Evolutionary conservation across 1,140 invertebrate species (phyloP), one percentile per base, ranked within the genome.

Genomic region (Carcinoscorpius rotundicauda): DNA sequence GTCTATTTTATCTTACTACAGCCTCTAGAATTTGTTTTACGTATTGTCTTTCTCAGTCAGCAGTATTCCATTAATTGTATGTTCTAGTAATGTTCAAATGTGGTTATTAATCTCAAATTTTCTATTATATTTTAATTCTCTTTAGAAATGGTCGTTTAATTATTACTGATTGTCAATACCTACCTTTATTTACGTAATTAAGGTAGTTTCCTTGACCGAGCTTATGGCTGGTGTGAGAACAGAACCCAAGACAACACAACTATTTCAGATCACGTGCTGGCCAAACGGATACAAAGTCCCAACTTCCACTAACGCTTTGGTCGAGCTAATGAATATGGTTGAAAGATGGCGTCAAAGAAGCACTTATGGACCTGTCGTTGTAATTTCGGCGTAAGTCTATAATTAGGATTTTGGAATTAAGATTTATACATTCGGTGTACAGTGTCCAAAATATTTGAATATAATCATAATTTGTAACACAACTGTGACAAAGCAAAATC

Each of bases 311-410:
- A 95, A 97, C 76, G 95, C 93, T 8, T 79, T 99, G 59, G 92
- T 98, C 4, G 94, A 98, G 73, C 82, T 98, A 64, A 97, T 99
- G 91, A 97, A 97, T 75, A 97, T 97, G 90, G 95, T 98, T 0
- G 93, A 98, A 74, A 80, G 93, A 58, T 98, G 96, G 95, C 83
- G 95, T 62, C 91, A 95, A 73, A 83, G 91, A 71, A 91, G 89
- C 4, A 93, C 91, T 75, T 95, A 95, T 73, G 91, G 93, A 64
- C 94, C 93, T 4, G 90, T 96, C 52, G 91, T 93, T 74, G 92
- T 98, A 66, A 89, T 98, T 63, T 97, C 94, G 3, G 63, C 65
- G 71, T 71, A 64, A 65, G 70, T 57, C 29, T 29, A 29, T 29
- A 29, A 29, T 29, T 29, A 1, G 29, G 2, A 29, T 29, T 29